These are phyloP conservation scores for Blastobasis adustella DNA, from an alignment of 2,888 invertebrate genomes.

Conservation along the genomic window DNA sequence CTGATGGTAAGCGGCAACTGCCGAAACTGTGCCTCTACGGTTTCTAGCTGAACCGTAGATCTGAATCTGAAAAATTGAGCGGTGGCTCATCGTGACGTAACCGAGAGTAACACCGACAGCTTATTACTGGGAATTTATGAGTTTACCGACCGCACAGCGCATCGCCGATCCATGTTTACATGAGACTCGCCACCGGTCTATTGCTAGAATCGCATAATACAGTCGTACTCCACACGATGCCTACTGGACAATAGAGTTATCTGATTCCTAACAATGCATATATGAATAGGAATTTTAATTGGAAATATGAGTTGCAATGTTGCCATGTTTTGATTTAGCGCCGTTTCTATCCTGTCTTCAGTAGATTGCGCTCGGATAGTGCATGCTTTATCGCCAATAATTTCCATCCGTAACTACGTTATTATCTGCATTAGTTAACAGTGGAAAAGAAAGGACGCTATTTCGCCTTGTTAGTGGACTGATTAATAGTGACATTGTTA, in stretches of 20 bases:
- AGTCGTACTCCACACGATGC: slow-evolving; percentile 31
- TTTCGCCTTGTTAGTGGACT: neutral
- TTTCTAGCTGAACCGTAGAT: no score
- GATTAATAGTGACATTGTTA: neutral
- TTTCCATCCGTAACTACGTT: slow-evolving; percentile 39
- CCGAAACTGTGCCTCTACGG: no score
- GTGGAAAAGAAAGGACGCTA: neutral
- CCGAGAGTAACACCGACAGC: no score
- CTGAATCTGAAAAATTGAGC: no score
- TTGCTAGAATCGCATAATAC: slow-evolving; percentile 51
- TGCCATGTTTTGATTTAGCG: slow-evolving; percentile 43
- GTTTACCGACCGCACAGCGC: slow-evolving; percentile 1
- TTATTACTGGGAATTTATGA: slow-evolving; percentile 1
- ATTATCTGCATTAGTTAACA: slow-evolving; percentile 15
- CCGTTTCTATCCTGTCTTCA: slow-evolving; percentile 33
- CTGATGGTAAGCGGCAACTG: no score
- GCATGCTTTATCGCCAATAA: slow-evolving; percentile 36
- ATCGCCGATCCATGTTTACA: slow-evolving; percentile 30
- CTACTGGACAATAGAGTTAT: slow-evolving; percentile 64
- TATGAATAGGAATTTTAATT: slow-evolving; percentile 64
- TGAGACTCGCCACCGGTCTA: slow-evolving; percentile 30
- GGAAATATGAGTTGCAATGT: slow-evolving; percentile 59
- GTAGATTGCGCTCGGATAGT: slow-evolving; percentile 14
- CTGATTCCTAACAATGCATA: slow-evolving; percentile 61
- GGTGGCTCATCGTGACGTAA: no score